Evolutionary conservation across 2,797 vertebrate genomes (phyloP), one percentile per base, ranked within the genome.

Genomic region (Paedocypris micromegethes): DNA sequence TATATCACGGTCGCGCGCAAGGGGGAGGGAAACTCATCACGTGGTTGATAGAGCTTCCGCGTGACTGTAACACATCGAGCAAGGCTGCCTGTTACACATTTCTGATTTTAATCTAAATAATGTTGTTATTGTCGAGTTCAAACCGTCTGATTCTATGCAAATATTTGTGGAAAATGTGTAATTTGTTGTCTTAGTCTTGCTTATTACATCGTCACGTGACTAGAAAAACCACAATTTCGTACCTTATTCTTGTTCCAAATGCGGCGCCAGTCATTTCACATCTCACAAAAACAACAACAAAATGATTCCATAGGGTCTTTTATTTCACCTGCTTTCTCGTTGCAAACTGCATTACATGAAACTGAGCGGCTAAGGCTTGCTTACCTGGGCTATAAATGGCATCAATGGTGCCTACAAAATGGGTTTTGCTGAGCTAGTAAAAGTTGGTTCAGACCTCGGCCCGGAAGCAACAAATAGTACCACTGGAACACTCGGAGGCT

Each of bases 331-430:
- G 4, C 74, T 70, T 75, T 23, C 23, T 23, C 23, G 23, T 23
- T 23, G 23, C 23, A 23, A 23, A 23, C 23, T 23, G 23, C 68
- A 72, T 78, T 43, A 79, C 73, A 84, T 81, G 78, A 79, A 79
- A 84, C 86, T 86, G 81, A 41, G 66, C 83, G 79, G 82, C 23
- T 23, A 23, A 23, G 23, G 23, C 23, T 23, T 81, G 83, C 54
- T 69, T 72, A 64, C 70, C 76, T 65, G 75, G 74, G 82, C 81
- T 82, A 78, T 72, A 80, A 80, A 76, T 75, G 77, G 82, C 73
- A 83, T 77, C 64, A 37, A 69, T 84, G 83, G 62, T 74, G 77
- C 39, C 69, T 40, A 70, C 8, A 63, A 70, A 70, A 62, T n/a
- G 5, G 7, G 75, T 55, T 72, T 79, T 59, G 47, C 77, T 72